A percentile compares a stretch with the other conserved stretches of the same genome.
These are phyloP conservation scores for Drosophila mercatorum DNA, from an alignment of 2,888 invertebrate genomes.

Conservation along the genomic window DNA sequence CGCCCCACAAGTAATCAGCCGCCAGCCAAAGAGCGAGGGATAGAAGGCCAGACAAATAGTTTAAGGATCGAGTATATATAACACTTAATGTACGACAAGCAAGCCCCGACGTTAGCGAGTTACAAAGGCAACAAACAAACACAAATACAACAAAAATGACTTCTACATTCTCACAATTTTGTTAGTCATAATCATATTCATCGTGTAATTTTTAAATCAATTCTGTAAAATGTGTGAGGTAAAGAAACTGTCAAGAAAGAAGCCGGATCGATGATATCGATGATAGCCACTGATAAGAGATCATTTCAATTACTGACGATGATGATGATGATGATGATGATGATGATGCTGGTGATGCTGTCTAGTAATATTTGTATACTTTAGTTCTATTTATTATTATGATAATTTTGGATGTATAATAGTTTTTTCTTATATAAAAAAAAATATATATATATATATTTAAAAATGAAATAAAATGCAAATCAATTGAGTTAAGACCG, in stretches of 20 bases:
- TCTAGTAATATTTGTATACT: slow-evolving; percentile 81
- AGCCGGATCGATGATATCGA: slow-evolving; percentile 29
- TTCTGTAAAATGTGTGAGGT: slow-evolving; percentile 62
- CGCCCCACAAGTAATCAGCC: slow-evolving; percentile 46
- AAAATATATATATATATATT: slow-evolving; percentile 62
- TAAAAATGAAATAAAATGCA: slow-evolving; percentile 77
- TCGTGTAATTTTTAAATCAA: slow-evolving; percentile 71
- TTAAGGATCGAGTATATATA: slow-evolving; percentile 49
- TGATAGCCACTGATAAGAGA: slow-evolving; percentile 33
- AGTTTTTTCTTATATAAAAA: slow-evolving; percentile 82
- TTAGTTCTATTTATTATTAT: slow-evolving; percentile 83
- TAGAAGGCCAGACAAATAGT: slow-evolving; percentile 55
- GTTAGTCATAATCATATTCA: slow-evolving; percentile 78
- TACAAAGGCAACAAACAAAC: slow-evolving; percentile 31
- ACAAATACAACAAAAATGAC: slow-evolving; percentile 59
- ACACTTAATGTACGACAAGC: slow-evolving; percentile 34
- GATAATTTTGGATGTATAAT: slow-evolving; percentile 82
- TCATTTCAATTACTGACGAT: slow-evolving; percentile 35
- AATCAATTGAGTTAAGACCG: slow-evolving; percentile 76
- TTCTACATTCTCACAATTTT: slow-evolving; percentile 81
- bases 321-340: slow-evolving; percentile 43
- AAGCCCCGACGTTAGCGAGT: slow-evolving; percentile 23
- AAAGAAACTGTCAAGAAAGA: slow-evolving; percentile 39
- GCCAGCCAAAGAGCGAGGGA: slow-evolving; percentile 55
- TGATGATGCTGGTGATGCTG: slow-evolving; percentile 57